Base-by-base conservation (phyloP, 2,797 vertebrate genomes). In the Antennarius maculatus region DNA sequence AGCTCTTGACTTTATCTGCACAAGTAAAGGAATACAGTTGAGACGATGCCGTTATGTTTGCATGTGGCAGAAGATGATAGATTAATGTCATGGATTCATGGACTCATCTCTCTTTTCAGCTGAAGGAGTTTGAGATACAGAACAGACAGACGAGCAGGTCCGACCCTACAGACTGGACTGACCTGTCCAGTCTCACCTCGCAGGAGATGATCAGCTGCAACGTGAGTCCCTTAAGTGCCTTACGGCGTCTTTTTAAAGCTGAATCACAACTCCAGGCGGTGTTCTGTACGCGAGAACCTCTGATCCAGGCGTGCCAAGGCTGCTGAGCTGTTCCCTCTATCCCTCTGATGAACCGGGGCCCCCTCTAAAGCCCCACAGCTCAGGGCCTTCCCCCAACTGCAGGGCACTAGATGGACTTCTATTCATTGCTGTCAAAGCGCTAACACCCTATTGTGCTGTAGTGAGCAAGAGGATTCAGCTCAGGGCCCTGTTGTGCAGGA, bases 91-190 rank as follows among this genome's bases (percentile, higher is more conserved):
- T 65, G 34, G 45, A 53, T 60, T 61, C 61, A 72, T 23, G 12
- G 8, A 43, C 0, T 69, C 41, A 0, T 76, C 28, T 53, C 65
- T 52, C 58, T 66, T 76, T 72, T 71, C 86, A 98, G 96, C 92
- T 98, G 86, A 98, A 96, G 84, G 96, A 98, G 66, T 97, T 97
- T 39, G 96, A 98, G 88, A 88, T 88, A 42, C 96, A 97, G 65
- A 95, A 92, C 90, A 91, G 91, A 80, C 94, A 95, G 12, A 89
- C 88, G 0, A 86, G 88, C 42, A 62, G 80, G 60, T 64, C 87
- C 49, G 94, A 96, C 15, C 78, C 90, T 47, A 34, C 92, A 11
- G 95, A 96, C 79, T 94, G 92, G 90, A 84, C 92, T 11, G 94
- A 95, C 0, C 86, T 90, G 28, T 91, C 90, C 81, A 91, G 89